Base-by-base conservation (phyloP, 2,113 vertebrate genomes). In the Aphyosemion australe region DNA sequence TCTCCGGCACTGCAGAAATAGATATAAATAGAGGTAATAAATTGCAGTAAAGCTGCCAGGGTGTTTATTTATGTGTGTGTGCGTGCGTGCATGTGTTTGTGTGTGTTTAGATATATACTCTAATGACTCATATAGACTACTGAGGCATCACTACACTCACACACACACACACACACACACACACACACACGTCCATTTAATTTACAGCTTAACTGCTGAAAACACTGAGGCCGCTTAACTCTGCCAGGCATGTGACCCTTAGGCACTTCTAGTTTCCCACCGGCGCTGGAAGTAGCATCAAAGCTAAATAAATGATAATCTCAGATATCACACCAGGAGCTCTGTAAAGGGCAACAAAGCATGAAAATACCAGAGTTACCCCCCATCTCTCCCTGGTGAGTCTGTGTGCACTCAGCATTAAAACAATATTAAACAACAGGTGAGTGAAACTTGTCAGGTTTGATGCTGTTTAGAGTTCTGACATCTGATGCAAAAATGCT, bases 11-110 rank as follows among this genome's bases (percentile, higher is more conserved):
- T 54, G 59, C 69, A 46, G 13, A 60, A 51, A 65, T 57, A 82
- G 68, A 78, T 78, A 84, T 76, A 84, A 88, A 82, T 80, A 86
- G 57, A 37, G 45, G 59, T 65, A 79, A 85, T 75, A 80, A 61
- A 82, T 79, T 63, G 56, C 53, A 62, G 46, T 59, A 14, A 70
- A 60, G 62, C 53, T 71, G 61, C 26, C 45, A 71, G 61, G 42
- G 39, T 66, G 20, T 71, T 47, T 69, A 66, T 84, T 43, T 79
- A 39, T 74, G 7, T 66, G 14, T 68, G 41, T 76, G 47, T 72
- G 73, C 47, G 26, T 26, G 26, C 5, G 26, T 26, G 26, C 5
- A 5, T 84, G 43, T 79, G 39, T 74, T 5, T 66, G 14, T 68
- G 41, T 76, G 43, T 72, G 71, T 51, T 75, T 76, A 59, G 34